Conservation (phyloP, 2,888 invertebrate species). For the Atrina japonica region DNA sequence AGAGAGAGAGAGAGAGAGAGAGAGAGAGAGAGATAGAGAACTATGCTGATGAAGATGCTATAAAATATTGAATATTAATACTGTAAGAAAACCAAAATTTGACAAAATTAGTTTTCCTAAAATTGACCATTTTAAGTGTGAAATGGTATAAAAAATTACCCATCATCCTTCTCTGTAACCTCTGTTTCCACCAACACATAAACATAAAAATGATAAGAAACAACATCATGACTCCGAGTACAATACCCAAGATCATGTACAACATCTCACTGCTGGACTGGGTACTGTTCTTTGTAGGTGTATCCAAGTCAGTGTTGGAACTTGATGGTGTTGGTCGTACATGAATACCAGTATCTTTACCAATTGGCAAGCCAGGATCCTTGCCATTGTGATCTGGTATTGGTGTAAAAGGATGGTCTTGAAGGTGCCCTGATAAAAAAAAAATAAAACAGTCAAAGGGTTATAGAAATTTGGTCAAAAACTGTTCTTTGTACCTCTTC, state of each 20-base stretch:
- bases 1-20: too few species aligned
- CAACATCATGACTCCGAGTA: conserved; percentile 77
- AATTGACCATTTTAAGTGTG: too few species aligned
- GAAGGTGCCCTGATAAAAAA: neutral
- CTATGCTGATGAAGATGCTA: too few species aligned
- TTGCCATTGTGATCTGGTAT: neutral
- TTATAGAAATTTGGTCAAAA: too few species aligned
- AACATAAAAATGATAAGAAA: conserved; percentile 76
- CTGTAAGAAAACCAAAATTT: too few species aligned
- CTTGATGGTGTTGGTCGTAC: conserved; percentile 12
- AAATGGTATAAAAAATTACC: conserved; percentile 50
- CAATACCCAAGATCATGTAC: conserved; percentile 78
- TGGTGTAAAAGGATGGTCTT: conserved; percentile 8
- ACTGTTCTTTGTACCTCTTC: too few species aligned
- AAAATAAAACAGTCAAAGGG: too few species aligned
- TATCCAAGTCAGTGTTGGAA: neutral
- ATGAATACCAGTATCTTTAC: neutral
- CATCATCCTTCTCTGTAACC: conserved; percentile 75
- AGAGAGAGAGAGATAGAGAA: too few species aligned
- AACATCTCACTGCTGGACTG: conserved; percentile 72
- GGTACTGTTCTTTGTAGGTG: conserved; percentile 36
- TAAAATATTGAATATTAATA: too few species aligned
- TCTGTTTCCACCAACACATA: conserved; percentile 79
- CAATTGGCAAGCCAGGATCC: too few species aligned
- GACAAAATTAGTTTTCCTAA: too few species aligned